A percentile compares a stretch with the other conserved stretches of the same genome.
These are phyloP conservation scores for Sinopyrophorus schimmeli DNA, from an alignment of 2,888 invertebrate species.

Conservation along the genomic window DNA sequence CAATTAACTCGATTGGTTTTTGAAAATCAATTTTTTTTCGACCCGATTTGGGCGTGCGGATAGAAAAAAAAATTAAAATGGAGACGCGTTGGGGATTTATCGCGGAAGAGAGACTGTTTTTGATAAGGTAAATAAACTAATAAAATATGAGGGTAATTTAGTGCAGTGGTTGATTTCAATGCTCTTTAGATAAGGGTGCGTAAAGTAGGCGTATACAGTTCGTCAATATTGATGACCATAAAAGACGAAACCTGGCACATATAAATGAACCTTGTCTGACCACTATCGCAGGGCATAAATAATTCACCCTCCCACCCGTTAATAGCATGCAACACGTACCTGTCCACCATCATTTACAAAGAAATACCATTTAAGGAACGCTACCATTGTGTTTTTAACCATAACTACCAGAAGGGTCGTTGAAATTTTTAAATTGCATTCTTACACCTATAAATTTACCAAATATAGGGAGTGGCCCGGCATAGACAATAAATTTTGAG, in stretches of 20 bases:
- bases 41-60: too few relatives aligned
- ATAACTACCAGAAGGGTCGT: not conserved
- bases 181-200: conserved; percentile 9
- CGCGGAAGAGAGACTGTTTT: too few relatives aligned
- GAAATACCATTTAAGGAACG: not conserved
- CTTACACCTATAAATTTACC: not conserved
- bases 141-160: too few relatives aligned
- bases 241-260: conserved; percentile 25
- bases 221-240: conserved; percentile 26
- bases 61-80: too few relatives aligned
- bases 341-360: conserved; percentile 2
- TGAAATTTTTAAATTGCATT: not conserved
- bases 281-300: conserved; percentile 34
- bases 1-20: too few relatives aligned
- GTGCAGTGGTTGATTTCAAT: too few relatives aligned
- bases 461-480: conserved; percentile 3
- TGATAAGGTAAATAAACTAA: too few relatives aligned
- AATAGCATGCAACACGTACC: conserved; percentile 32
- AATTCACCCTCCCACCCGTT: conserved; percentile 23
- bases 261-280: conserved; percentile 33
- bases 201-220: conserved; percentile 14
- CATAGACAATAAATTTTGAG: conserved; percentile 18
- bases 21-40: too few relatives aligned
- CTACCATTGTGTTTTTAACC: not conserved
- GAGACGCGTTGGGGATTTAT: too few relatives aligned